Evolutionary conservation across 1,140 invertebrate species (phyloP).

Genomic region (Drosophila seguyi): DNA sequence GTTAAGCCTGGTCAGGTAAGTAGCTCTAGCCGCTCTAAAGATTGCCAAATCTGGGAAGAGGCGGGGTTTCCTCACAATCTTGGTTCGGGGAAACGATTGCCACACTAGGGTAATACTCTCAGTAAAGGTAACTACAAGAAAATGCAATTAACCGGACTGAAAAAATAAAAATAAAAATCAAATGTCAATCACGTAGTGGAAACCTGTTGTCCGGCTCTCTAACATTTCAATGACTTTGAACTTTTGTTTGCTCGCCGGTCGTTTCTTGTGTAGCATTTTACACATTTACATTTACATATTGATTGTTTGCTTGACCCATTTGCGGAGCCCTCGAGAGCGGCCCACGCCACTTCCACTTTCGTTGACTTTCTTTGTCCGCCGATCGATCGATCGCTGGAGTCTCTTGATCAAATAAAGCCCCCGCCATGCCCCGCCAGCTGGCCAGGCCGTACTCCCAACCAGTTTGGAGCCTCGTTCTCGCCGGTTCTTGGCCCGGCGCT

Average conservation of each 20-base stretch:
- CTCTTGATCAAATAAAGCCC: conserved; percentile 18
- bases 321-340: conserved; percentile 54
- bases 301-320: conserved; percentile 78
- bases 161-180: conserved; percentile 39
- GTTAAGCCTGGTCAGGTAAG: conserved; percentile 70
- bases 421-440: neutral
- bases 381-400: conserved; percentile 2
- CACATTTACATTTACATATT: conserved; percentile 60
- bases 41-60: conserved; percentile 18
- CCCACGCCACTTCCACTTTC: conserved; percentile 82
- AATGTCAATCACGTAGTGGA: conserved; percentile 74
- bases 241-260: conserved; percentile 41
- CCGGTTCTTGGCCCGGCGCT: conserved; percentile 51
- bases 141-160: conserved; percentile 67
- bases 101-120: conserved; percentile 9
- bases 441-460: conserved; percentile 35
- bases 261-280: conserved; percentile 29
- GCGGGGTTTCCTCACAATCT: conserved; percentile 15
- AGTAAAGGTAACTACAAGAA: conserved; percentile 56
- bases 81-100: conserved; percentile 39
- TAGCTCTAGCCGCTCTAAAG: neutral
- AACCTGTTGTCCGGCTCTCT: conserved; percentile 68
- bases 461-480: conserved; percentile 68
- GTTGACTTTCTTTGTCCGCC: conserved; percentile 72
- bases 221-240: conserved; percentile 82